These are phyloP conservation scores for Drepanosiphum platanoidis DNA, from an alignment of 2,888 invertebrate species.

Conservation along the genomic window DNA sequence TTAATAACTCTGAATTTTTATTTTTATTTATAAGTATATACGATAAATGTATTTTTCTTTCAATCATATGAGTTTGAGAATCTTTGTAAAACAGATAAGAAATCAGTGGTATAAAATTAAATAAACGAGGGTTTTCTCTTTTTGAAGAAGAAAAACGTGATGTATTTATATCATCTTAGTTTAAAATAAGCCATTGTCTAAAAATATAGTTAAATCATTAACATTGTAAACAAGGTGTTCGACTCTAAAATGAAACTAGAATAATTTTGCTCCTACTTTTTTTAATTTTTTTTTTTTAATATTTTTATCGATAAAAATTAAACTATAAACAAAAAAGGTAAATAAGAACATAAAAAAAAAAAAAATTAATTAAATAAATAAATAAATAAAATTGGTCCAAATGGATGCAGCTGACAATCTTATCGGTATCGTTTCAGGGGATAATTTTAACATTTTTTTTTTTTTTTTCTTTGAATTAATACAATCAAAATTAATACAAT, in stretches of 20 bases:
- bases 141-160: not conserved
- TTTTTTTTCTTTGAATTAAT: slow-evolving; percentile 29
- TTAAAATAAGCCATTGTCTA: not conserved
- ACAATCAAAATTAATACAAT: slow-evolving; percentile 47
- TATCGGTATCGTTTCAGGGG: slow-evolving; percentile 8
- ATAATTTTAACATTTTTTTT: not conserved
- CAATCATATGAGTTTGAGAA: not conserved
- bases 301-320: slow-evolving; percentile 29
- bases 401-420: slow-evolving; percentile 25
- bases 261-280: not conserved
- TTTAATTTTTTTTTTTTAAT: not conserved
- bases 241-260: not conserved
- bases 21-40: not conserved
- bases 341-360: slow-evolving; percentile 45
- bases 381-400: slow-evolving; percentile 41
- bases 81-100: not conserved
- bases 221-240: not conserved
- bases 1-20: not conserved
- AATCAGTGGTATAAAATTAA: slow-evolving; percentile 12
- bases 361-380: not conserved
- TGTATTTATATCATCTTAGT: not conserved
- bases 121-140: not conserved
- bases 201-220: not conserved
- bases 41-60: not conserved
- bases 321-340: slow-evolving; percentile 37